Base-by-base conservation (phyloP, 2,113 vertebrate genomes). In the Perognathus longimembris region DNA sequence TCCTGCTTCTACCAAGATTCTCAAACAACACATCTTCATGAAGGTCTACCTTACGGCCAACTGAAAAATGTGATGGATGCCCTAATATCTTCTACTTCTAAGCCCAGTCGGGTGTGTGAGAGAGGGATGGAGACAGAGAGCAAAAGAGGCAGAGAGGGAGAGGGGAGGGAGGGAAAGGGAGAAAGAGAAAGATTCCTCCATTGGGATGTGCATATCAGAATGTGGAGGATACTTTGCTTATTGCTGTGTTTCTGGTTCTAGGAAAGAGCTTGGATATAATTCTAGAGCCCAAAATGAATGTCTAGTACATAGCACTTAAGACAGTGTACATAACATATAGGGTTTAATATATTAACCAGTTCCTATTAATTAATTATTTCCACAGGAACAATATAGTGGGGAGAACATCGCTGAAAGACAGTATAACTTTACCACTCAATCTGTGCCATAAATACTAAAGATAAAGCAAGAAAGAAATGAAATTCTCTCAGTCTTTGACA, bases 401-500 rank as follows among this genome's bases (percentile, higher is more conserved):
- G 10, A 12, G 0, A 63, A 24, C 12, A 32, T 63, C 34, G 26
- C 28, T 15, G 17, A 79, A 91, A 89, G 50, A n/a, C 12, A 38
- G 40, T 12, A 66, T 54, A 59, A 63, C 57, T 69, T 85, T 71
- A 73, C 28, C 40, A 63, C 2, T 92, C 17, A 24, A 59, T 64
- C 6, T 76, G 54, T 92, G 45, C 66, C 50, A 11, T 59, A 71
- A 75, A 75, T 36, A 45, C 40, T 40, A 17, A 77, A n/a, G 18
- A 28, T 28, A 85, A 75, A 92, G 78, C 22, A 80, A 82, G 61
- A 38, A 38, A 45, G 14, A 64, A 94, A 92, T 30, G 8, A 57
- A 64, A n/a, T 74, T n/a, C 36, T 67, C 12, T 15, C 54, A 28
- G 22, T 26, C 8, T 18, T 14, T 15, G 0, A 10, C 38, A n/a